Evolutionary conservation across 2,797 vertebrate species (phyloP).

Genomic region (Pipistrellus nathusii): DNA sequence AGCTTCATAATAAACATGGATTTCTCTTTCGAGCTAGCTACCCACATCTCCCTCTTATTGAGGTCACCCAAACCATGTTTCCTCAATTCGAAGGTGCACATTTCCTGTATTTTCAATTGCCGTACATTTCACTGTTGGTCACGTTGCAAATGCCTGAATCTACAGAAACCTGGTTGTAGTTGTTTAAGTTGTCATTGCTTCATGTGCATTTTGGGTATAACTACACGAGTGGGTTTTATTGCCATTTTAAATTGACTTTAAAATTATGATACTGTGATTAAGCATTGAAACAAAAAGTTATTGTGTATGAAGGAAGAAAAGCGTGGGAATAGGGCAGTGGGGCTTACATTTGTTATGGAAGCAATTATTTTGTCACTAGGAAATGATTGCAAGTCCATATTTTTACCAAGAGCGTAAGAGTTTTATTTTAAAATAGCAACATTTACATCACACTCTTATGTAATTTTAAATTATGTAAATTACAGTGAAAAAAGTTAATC

Average conservation of each 20-base stretch:
- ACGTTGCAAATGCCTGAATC: background rate
- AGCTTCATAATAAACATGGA: background rate
- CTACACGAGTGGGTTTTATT: background rate
- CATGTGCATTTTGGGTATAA: background rate
- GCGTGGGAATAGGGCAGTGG: background rate
- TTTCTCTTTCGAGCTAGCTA: background rate
- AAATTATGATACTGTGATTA: background rate
- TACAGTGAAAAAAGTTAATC: background rate
- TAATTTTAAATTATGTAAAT: slow-evolving; percentile 43
- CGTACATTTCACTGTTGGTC: background rate
- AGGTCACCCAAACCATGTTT: background rate
- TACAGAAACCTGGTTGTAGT: background rate
- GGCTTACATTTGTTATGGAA: slow-evolving; percentile 17
- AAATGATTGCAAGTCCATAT: slow-evolving; percentile 22
- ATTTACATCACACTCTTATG: background rate
- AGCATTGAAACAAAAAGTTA: slow-evolving; percentile 45
- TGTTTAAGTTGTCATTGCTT: background rate
- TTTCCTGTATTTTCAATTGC: background rate
- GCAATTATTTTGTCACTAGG: slow-evolving; percentile 50
- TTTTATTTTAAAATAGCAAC: slow-evolving; percentile 62
- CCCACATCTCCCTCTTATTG: background rate
- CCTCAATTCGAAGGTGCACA: background rate
- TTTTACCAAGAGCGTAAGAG: slow-evolving; percentile 14
- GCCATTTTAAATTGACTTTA: slow-evolving; percentile 43
- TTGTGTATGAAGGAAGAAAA: slow-evolving; percentile 23